These are phyloP conservation scores for Ferdinandea cuprea DNA, from an alignment of 2,888 invertebrate species.

Conservation along the genomic window DNA sequence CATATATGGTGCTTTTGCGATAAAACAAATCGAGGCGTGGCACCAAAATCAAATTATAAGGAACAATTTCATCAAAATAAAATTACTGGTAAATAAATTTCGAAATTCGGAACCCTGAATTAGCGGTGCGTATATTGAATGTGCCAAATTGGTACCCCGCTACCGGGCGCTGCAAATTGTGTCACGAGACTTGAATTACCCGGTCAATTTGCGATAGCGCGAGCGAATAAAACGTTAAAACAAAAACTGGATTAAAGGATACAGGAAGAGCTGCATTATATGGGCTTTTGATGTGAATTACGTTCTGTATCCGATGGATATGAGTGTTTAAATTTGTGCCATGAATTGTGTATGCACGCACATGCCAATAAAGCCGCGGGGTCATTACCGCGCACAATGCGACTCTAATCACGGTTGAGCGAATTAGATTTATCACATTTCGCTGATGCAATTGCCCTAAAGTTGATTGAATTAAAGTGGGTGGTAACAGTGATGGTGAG, in stretches of 20 bases:
- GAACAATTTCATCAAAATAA: constrained; percentile 70
- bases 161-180: constrained; percentile 30
- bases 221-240: constrained; percentile 15
- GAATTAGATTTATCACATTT: constrained; percentile 73
- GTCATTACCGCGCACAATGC: constrained; percentile 67
- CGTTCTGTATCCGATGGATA: constrained; percentile 32
- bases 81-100: constrained; percentile 68
- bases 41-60: constrained; percentile 68
- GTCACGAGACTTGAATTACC: constrained; percentile 49
- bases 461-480: constrained; percentile 63
- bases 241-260: constrained; percentile 44
- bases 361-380: constrained; percentile 52
- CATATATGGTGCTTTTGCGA: neutral
- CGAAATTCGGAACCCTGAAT: constrained; percentile 54
- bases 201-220: constrained; percentile 53
- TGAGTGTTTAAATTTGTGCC: neutral
- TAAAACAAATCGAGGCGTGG: constrained; percentile 58
- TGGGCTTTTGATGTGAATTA: constrained; percentile 57
- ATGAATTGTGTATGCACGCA: constrained; percentile 33
- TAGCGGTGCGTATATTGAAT: constrained; percentile 52
- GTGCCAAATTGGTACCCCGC: constrained; percentile 2
- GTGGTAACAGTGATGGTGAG: neutral
- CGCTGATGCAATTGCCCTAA: constrained; percentile 62
- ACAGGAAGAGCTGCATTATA: constrained; percentile 36
- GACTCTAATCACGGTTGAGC: constrained; percentile 66